Evolutionary conservation across 2,113 vertebrate genomes (phyloP).

Genomic region (Himantopus leucocephalus): DNA sequence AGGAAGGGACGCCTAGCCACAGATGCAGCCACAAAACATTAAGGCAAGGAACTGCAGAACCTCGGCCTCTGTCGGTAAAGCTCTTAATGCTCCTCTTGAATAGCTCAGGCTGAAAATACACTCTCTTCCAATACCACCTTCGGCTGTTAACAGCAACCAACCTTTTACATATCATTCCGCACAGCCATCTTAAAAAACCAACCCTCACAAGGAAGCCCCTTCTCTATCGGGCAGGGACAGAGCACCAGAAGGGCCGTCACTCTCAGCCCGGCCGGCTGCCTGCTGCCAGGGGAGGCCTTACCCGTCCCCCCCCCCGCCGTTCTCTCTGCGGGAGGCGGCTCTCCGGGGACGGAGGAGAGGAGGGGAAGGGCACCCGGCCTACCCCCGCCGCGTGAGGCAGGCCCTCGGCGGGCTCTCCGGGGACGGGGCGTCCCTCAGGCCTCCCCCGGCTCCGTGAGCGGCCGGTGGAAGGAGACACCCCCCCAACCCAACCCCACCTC

Average conservation of each 20-base stretch:
- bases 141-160: accelerated
- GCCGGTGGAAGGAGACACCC: too few relatives aligned
- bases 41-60: background rate
- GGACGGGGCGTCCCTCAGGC: background rate
- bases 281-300: background rate
- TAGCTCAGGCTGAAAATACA: background rate
- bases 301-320: background rate
- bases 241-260: accelerated
- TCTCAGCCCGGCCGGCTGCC: too few relatives aligned
- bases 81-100: accelerated
- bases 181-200: accelerated
- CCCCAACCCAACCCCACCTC: accelerated
- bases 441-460: background rate
- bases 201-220: accelerated
- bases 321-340: background rate
- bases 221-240: accelerated
- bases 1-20: background rate
- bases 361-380: accelerated
- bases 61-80: background rate
- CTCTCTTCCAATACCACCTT: accelerated
- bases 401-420: background rate
- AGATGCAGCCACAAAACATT: background rate
- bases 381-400: accelerated
- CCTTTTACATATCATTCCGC: accelerated
- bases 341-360: too few relatives aligned